Percentiles rank a stretch among this genome's conserved stretches.
These are phyloP conservation scores for Lycia hirtaria DNA, from an alignment of 2,888 invertebrate genomes.

Conservation along the genomic window DNA sequence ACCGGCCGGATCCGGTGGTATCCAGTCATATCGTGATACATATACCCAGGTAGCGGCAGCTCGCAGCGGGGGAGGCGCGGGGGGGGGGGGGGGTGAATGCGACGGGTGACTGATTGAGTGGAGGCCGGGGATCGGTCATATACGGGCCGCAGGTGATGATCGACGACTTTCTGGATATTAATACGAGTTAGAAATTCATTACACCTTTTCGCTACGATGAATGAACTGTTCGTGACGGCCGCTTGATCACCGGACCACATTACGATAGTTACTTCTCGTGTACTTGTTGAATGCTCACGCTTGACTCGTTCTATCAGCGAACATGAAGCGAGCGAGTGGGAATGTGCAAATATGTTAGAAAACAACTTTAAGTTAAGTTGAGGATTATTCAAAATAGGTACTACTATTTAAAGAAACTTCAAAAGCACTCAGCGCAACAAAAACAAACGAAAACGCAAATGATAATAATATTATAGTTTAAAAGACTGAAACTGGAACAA, in stretches of 20 bases:
- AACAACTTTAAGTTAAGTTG: too few relatives aligned
- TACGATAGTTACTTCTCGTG: not conserved
- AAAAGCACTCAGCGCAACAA: too few relatives aligned
- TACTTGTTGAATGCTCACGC: not conserved
- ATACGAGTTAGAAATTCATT: slow-evolving; percentile 7
- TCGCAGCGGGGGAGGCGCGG: not conserved
- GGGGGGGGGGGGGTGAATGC: not conserved
- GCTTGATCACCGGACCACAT: not conserved
- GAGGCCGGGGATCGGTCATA: slow-evolving; percentile 13
- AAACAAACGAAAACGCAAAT: too few relatives aligned
- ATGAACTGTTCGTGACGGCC: not conserved
- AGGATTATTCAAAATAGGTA: too few relatives aligned
- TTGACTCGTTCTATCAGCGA: too few relatives aligned
- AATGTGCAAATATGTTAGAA: too few relatives aligned
- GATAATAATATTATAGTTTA: too few relatives aligned
- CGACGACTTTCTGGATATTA: slow-evolving; percentile 5
- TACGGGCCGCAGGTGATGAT: slow-evolving; percentile 16
- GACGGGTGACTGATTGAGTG: slow-evolving; percentile 20
- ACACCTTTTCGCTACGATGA: not conserved
- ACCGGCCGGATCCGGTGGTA: not conserved
- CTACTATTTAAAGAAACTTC: too few relatives aligned
- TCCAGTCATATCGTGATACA: not conserved
- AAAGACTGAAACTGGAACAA: too few relatives aligned
- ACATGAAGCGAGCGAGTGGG: too few relatives aligned
- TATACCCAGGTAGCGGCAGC: not conserved